Evolutionary conservation across 2,113 vertebrate genomes (phyloP).

Genomic region (Mastomys natalensis): DNA sequence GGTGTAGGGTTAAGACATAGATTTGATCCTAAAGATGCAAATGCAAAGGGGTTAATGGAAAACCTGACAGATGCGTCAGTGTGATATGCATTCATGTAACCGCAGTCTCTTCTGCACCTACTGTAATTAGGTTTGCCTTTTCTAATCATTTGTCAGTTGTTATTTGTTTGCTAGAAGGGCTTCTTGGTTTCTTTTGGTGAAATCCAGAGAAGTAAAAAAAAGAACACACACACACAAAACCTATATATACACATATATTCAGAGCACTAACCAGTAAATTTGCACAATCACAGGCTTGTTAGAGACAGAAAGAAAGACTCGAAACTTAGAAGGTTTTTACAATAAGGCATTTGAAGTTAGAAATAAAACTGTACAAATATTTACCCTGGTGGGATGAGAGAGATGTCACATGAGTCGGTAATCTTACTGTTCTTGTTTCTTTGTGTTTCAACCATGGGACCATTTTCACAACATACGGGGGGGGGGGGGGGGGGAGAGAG

Average conservation of each 20-base stretch:
- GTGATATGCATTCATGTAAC: slow-evolving; percentile 60
- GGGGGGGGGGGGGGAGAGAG: too few species aligned
- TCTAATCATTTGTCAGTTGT: slow-evolving; percentile 60
- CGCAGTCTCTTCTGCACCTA: slow-evolving; percentile 52
- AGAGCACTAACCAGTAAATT: slow-evolving; percentile 67
- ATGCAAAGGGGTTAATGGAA: slow-evolving; percentile 70
- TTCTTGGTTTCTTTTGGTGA: slow-evolving; percentile 9
- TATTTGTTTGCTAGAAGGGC: slow-evolving; percentile 43
- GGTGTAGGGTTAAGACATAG: slow-evolving; percentile 68
- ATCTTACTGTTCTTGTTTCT: slow-evolving; percentile 64
- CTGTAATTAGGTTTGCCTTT: slow-evolving; percentile 71
- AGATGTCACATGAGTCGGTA: slow-evolving; percentile 73
- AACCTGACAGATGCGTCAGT: slow-evolving; percentile 75
- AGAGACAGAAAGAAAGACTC: slow-evolving; percentile 71
- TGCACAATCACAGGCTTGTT: slow-evolving; percentile 79
- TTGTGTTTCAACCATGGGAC: slow-evolving; percentile 67
- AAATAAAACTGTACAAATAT: slow-evolving; percentile 68
- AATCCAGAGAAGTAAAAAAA: slow-evolving; percentile 73
- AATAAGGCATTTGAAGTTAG: slow-evolving; percentile 42
- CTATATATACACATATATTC: background rate
- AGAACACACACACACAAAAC: background rate
- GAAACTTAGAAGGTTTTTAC: slow-evolving; percentile 70
- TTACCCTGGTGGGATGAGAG: slow-evolving; percentile 74
- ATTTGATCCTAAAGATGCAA: slow-evolving; percentile 60
- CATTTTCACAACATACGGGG: too few species aligned